These are phyloP conservation scores for Cephus spinipes DNA, from an alignment of 2,888 invertebrate species.

Conservation along the genomic window DNA sequence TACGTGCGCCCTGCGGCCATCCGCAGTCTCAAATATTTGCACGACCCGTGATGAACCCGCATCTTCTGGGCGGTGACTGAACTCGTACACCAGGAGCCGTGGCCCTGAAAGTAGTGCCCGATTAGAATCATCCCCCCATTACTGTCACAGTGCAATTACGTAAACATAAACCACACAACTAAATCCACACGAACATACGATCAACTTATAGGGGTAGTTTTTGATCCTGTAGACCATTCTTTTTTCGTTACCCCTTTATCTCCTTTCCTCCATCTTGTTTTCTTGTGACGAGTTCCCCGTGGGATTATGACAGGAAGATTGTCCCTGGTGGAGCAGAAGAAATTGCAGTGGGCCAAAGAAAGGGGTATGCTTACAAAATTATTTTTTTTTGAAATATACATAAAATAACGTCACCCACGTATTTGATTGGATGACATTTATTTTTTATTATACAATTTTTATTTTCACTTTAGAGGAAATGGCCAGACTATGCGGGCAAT, in stretches of 20 bases:
- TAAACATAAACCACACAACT: too few relatives aligned
- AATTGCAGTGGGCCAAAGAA: constrained; percentile 93
- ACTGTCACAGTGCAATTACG: too few relatives aligned
- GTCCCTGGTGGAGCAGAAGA: constrained; percentile 87
- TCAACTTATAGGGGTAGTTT: background rate
- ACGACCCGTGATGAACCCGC: constrained; percentile 33
- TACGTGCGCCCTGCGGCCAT: constrained; percentile 25
- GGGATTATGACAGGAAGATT: constrained; percentile 47
- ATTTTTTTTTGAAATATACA: background rate
- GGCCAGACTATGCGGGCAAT: constrained; percentile 81
- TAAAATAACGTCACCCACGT: background rate
- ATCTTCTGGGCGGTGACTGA: constrained; percentile 17
- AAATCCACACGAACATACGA: too few relatives aligned
- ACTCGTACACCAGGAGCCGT: background rate
- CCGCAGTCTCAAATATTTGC: constrained; percentile 47
- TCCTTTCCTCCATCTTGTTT: background rate
- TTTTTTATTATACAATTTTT: constrained; percentile 9
- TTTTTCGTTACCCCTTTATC: background rate
- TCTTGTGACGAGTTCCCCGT: background rate
- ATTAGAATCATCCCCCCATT: background rate
- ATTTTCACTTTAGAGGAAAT: constrained; percentile 78
- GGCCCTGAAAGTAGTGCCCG: background rate
- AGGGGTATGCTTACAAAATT: constrained; percentile 74
- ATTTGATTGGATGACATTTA: constrained; percentile 20
- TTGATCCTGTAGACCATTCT: background rate